Evolutionary conservation across 2,888 invertebrate species (phyloP), one percentile per base, ranked within the genome.

Genomic region (Globia sparganii): DNA sequence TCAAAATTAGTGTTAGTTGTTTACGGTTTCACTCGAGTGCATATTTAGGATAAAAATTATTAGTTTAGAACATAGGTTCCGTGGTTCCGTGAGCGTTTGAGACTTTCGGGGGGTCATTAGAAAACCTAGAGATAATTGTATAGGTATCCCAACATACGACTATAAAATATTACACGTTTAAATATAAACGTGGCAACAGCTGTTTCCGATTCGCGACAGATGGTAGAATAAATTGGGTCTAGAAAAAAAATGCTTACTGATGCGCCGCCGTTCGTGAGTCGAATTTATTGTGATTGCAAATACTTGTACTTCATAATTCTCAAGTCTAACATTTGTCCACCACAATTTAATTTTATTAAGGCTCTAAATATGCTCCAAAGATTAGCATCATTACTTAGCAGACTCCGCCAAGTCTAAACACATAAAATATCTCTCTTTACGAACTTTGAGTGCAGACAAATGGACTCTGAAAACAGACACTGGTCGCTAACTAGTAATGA

Each of bases 351-450:
- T 18, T 59, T 59, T n/a, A 62, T 34, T 58, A 31, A 15, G 31
- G 2, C 34, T 61, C n/a, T 66, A 58, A 66, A 77, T 73, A 67
- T 37, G 28, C 31, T 53, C 21, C 31, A 46, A 31, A 73, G 49
- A 78, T 64, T 49, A 72, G 11, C 49, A 31, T 49, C 25, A 70
- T 78, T 72, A 28, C 28, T n/a, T 62, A 75, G 43, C n/a, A 58
- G 46, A 71, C 21, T 67, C 49, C 62, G 67, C 28, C 66, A 71
- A 58, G 61, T 75, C 21, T 18, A 72, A 70, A 40, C 31, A 31
- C 58, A 53, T 77, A 75, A 83, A 75, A 75, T 72, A 64, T 59
- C 2, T 65, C n/a, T 65, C 62, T 78, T 73, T 73, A 81, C 28
- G 59, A 34, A 62, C 46, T 64, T 46, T 37, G 46, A 59, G 28